A percentile compares a stretch with the other conserved stretches of the same genome.
Conservation (phyloP, 2,797 vertebrate species). For the Myotis myotis region DNA sequence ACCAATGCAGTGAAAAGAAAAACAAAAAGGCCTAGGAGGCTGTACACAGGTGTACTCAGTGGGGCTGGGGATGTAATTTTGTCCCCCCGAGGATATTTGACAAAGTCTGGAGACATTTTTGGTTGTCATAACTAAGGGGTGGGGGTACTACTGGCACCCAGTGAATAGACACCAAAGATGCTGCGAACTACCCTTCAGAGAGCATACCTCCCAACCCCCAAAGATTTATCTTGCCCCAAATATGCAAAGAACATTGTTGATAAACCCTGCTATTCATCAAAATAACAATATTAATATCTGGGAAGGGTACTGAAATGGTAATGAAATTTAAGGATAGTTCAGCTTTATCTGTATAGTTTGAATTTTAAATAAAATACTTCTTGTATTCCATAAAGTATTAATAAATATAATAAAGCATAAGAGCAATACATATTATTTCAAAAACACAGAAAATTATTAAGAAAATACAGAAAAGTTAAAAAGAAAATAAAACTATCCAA, state of each 20-base stretch:
- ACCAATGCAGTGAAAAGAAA: neutral
- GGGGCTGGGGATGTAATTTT: neutral
- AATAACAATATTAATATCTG: neutral
- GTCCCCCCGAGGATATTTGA: neutral
- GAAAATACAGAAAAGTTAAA: neutral
- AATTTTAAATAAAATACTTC: neutral
- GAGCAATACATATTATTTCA: neutral
- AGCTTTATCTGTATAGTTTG: neutral
- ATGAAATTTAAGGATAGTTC: neutral
- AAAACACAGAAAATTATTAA: too few species aligned
- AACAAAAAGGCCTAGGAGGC: neutral
- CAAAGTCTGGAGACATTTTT: neutral
- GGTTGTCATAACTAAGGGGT: neutral
- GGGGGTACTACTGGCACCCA: neutral
- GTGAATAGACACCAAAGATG: neutral
- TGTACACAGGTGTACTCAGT: neutral
- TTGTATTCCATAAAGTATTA: slow-evolving; percentile 29
- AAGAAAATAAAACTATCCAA: neutral
- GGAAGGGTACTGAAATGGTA: neutral
- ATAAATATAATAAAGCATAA: slow-evolving; percentile 7
- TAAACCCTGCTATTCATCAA: neutral
- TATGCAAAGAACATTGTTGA: neutral
- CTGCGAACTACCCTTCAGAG: neutral
- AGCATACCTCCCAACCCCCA: fast-evolving
- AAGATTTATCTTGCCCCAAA: neutral